Percentiles rank a stretch among this genome's conserved stretches.
Evolutionary conservation across 2,797 vertebrate species (phyloP).

Genomic region (Manis crassicaudata): DNA sequence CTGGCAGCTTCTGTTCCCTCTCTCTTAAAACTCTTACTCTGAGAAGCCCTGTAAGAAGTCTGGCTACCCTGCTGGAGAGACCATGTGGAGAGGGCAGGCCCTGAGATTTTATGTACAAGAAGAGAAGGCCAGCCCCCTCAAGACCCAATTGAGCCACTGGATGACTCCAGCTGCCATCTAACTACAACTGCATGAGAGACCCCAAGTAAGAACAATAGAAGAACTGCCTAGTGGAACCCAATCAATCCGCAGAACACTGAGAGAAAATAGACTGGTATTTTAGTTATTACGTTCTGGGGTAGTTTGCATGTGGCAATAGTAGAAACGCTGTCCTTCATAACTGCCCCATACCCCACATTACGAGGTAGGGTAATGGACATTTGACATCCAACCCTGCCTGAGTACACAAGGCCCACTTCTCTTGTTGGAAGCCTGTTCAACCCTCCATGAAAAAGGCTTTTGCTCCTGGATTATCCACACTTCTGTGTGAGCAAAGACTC

Average conservation of each 20-base stretch:
- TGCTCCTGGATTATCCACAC: neutral
- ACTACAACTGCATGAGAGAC: neutral
- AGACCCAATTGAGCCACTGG: neutral
- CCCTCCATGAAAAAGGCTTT: constrained; percentile 23
- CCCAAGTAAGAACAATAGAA: neutral
- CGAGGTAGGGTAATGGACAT: neutral
- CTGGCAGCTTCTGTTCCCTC: neutral
- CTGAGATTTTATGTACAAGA: neutral
- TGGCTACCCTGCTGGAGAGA: neutral
- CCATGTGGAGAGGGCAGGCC: neutral
- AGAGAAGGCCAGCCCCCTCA: neutral
- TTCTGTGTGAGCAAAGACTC: constrained; percentile 19
- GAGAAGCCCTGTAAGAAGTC: neutral
- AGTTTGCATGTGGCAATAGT: neutral
- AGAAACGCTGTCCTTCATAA: neutral
- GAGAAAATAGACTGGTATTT: neutral
- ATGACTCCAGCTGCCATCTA: neutral
- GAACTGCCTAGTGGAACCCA: neutral
- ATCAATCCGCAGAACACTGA: neutral
- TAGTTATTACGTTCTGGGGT: neutral
- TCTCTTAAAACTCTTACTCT: neutral
- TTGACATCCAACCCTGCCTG: neutral
- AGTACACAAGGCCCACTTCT: neutral
- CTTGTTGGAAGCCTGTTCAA: neutral
- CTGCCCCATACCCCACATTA: neutral